Evolutionary conservation across 2,797 vertebrate genomes (phyloP).

Genomic region (Scyliorhinus canicula): DNA sequence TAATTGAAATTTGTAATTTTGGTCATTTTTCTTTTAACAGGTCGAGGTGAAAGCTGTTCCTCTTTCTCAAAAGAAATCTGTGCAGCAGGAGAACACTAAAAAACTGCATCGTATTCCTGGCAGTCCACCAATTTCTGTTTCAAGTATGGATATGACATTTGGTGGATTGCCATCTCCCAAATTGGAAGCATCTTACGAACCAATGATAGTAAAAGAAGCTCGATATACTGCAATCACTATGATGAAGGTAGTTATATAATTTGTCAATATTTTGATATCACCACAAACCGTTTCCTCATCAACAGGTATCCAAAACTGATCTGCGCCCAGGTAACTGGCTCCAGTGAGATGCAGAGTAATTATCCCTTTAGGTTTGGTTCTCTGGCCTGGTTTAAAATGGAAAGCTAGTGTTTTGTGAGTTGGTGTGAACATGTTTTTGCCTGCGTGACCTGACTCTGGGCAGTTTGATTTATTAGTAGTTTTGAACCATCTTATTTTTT

Average conservation of each 20-base stretch:
- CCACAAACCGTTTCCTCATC: neutral
- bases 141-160: constrained; percentile 80
- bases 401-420: neutral
- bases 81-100: constrained; percentile 82
- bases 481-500: constrained; percentile 6
- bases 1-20: neutral
- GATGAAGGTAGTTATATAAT: constrained; percentile 86
- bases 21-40: constrained; percentile 52
- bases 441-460: neutral
- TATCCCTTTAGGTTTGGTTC: neutral
- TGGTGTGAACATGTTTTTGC: neutral
- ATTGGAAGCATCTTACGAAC: constrained; percentile 92
- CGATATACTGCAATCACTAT: constrained; percentile 98
- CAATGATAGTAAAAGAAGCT: constrained; percentile 97
- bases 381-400: neutral
- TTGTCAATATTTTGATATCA: neutral
- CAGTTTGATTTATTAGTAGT: too few relatives aligned
- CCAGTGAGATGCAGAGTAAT: neutral
- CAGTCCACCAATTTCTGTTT: constrained; percentile 61
- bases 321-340: neutral
- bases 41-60: constrained; percentile 98
- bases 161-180: constrained; percentile 89
- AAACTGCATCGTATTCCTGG: constrained; percentile 83
- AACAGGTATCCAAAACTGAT: neutral
- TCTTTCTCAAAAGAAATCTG: constrained; percentile 93